Evolutionary conservation across 2,888 invertebrate species (phyloP), one percentile per base, ranked within the genome.

Genomic region (Antheraea assamensis): DNA sequence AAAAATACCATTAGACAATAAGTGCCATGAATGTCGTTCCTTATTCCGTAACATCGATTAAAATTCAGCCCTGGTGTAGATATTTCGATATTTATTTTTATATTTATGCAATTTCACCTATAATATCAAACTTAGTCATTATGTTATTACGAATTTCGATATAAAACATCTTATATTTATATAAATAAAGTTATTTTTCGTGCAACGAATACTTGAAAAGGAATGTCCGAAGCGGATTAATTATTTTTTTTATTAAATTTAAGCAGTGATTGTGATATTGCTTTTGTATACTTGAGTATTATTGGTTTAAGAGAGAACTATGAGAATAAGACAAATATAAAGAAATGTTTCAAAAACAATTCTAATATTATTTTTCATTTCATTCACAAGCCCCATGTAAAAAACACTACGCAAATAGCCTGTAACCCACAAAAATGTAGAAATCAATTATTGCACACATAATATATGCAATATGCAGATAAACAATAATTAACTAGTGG

Each of bases 181-280:
- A 13, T 13, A 21, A 17, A 55, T 7, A 24, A 3, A 24, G 24
- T 24, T 24, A 13, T 15, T 58, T 58, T 58, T 58, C 58, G 10
- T 58, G 58, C 13, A n/a, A 24, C 24, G n/a, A 24, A 24, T 58
- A 52, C 19, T 24, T 24, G 10, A 58, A 58, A 7, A 64, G 27
- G 3, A 64, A 64, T 17, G 27, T 30, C 30, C 27, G 30, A 64
- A 64, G 58, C 58, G 58, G 10, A 55, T 13, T 58, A 27, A 55
- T 13, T 58, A 27, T 30, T 68, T 13, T 35, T 68, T 17, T 17
- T 31, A 66, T 10, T 68, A n/a, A 35, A 35, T n/a, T 49, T 52
- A 71, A 71, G 71, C 27, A 52, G 19, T 71, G 27, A 49, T 71
- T 71, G 52, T 71, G 47, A 52, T 71, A 71, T 58, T 55, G 68